These are phyloP conservation scores for Ramphastos sulfuratus DNA, from an alignment of 2,113 vertebrate genomes.

Conservation along the genomic window DNA sequence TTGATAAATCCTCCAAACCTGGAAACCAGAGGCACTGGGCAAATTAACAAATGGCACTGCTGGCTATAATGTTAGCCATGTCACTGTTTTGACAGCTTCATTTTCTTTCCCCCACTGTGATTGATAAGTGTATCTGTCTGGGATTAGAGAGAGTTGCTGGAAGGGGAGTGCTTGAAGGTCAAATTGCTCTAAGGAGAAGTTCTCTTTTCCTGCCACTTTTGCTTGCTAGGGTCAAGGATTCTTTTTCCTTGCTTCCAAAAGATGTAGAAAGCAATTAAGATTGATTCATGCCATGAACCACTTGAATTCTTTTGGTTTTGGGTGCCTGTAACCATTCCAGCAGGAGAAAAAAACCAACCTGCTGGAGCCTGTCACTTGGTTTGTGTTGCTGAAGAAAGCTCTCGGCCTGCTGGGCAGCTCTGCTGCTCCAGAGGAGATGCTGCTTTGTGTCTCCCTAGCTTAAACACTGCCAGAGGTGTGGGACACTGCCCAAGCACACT, in stretches of 20 bases:
- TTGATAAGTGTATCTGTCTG: constrained; percentile 51
- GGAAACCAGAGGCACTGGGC: not conserved
- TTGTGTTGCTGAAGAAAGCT: not conserved
- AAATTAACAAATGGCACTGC: constrained; percentile 1
- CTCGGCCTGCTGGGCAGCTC: not conserved
- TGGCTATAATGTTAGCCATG: not conserved
- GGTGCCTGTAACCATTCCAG: constrained; percentile 8
- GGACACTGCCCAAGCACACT: not conserved
- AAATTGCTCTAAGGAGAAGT: constrained; percentile 44
- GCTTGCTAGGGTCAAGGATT: constrained; percentile 54
- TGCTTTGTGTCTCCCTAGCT: not conserved
- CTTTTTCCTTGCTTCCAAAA: constrained; percentile 31
- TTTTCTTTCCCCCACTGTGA: constrained; percentile 33
- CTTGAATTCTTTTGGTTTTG: constrained; percentile 27
- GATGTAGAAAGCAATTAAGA: constrained; percentile 71
- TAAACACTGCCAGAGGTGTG: not conserved
- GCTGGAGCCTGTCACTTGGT: not conserved
- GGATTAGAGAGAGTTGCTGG: constrained; percentile 50
- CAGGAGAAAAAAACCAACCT: not conserved
- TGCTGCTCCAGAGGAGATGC: not conserved
- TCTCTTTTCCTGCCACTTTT: constrained; percentile 61
- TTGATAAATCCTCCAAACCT: not conserved
- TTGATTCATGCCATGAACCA: constrained; percentile 37
- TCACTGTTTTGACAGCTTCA: constrained; percentile 10
- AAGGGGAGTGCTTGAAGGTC: constrained; percentile 63